Percentiles rank a stretch among this genome's conserved stretches.
phyloP scores from a whole-genome alignment of 2,888 invertebrate genomes.

The Pediacus dermestoides region DNA sequence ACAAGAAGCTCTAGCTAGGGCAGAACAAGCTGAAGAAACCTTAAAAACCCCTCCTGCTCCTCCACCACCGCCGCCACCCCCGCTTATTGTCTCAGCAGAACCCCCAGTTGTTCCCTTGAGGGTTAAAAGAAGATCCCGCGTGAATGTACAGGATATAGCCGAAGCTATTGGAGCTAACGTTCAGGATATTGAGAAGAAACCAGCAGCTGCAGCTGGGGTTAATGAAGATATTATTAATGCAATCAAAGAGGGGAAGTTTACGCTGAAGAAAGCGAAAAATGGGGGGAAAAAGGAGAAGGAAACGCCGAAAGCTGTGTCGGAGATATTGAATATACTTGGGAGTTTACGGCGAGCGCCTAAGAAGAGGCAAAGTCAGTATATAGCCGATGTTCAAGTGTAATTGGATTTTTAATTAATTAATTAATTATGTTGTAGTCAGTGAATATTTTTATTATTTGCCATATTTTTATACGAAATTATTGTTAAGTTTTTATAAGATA shows the following conservation, averaged over 20 bases:
- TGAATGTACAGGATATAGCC: conserved; percentile 36
- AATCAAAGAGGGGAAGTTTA: conserved; percentile 72
- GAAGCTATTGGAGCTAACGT: conserved; percentile 33
- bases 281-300: conserved; percentile 54
- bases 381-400: conserved; percentile 25
- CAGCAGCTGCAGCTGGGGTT: conserved; percentile 43
- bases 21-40: conserved; percentile 55
- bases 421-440: not conserved
- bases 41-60: conserved; percentile 52
- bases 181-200: conserved; percentile 9
- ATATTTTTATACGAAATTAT: too few relatives aligned
- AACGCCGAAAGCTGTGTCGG: conserved; percentile 61
- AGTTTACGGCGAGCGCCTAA: conserved; percentile 56
- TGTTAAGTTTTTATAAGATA: too few relatives aligned
- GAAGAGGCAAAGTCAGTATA: conserved; percentile 41
- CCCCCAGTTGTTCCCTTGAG: conserved; percentile 55
- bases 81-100: conserved; percentile 39
- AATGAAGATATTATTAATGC: conserved; percentile 71
- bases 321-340: conserved; percentile 68
- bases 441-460: conserved; percentile 2
- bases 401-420: too few relatives aligned
- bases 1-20: conserved; percentile 58
- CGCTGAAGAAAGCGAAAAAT: conserved; percentile 60
- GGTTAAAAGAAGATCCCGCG: conserved; percentile 50
- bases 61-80: conserved; percentile 41